These are phyloP conservation scores for Borostomias antarcticus DNA, from an alignment of 2,797 vertebrate genomes.

Conservation along the genomic window DNA sequence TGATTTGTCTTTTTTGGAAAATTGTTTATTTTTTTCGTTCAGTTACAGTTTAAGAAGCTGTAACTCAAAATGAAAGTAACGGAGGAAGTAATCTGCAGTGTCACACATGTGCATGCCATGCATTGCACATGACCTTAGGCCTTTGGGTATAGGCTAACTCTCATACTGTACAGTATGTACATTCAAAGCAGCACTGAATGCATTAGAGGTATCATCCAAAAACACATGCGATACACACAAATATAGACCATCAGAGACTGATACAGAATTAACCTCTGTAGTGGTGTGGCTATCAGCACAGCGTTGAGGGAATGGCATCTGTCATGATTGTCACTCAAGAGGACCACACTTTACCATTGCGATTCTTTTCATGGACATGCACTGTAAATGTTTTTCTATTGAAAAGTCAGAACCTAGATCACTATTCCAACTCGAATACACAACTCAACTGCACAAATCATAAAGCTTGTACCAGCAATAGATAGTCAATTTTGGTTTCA, in stretches of 20 bases:
- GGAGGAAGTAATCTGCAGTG: background rate
- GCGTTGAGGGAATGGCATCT: background rate
- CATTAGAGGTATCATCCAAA: background rate
- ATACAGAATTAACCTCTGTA: background rate
- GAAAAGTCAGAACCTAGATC: background rate
- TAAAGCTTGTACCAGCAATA: background rate
- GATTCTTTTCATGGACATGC: background rate
- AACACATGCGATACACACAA: background rate
- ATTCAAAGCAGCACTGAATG: slow-evolving; percentile 1
- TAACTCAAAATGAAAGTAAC: background rate
- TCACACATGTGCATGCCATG: background rate
- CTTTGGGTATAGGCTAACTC: slow-evolving; percentile 5
- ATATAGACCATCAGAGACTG: background rate
- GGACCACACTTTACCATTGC: background rate
- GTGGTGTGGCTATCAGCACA: background rate
- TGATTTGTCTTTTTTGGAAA: background rate
- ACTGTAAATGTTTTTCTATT: background rate
- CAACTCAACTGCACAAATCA: background rate
- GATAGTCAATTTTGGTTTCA: no score
- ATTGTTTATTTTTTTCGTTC: background rate
- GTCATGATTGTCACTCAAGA: background rate
- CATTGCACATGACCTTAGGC: background rate
- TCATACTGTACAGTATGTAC: background rate
- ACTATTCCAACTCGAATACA: background rate
- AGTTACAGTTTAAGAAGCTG: background rate